These are phyloP conservation scores for Baronia brevicornis DNA, from an alignment of 2,888 invertebrate genomes.

Conservation along the genomic window DNA sequence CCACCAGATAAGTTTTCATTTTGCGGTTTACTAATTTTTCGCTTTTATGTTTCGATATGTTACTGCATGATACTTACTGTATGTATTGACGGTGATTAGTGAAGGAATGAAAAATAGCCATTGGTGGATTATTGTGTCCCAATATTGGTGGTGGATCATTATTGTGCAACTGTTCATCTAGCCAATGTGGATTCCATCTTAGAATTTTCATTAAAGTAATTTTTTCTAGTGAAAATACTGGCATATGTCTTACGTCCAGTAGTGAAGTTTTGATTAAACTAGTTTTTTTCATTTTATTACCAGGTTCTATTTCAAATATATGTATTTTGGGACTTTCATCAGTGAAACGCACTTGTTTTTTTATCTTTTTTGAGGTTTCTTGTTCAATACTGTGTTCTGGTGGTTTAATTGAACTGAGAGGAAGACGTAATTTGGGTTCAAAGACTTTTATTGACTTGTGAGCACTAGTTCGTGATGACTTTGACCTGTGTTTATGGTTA, in stretches of 20 bases:
- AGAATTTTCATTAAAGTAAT: slow-evolving; percentile 75
- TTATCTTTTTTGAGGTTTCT: slow-evolving; percentile 25
- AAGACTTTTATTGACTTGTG: slow-evolving; percentile 7
- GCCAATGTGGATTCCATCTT: slow-evolving; percentile 80
- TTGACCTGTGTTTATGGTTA: slow-evolving; percentile 1
- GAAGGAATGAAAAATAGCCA: slow-evolving; percentile 74
- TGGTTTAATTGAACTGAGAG: slow-evolving; percentile 42
- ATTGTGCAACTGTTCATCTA: slow-evolving; percentile 68
- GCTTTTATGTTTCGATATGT: too few relatives aligned
- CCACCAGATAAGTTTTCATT: too few relatives aligned
- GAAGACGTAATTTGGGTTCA: slow-evolving; percentile 23
- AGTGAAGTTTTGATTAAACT: slow-evolving; percentile 42
- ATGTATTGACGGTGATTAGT: slow-evolving; percentile 75
- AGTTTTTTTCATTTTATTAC: slow-evolving; percentile 54
- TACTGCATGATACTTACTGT: slow-evolving; percentile 58
- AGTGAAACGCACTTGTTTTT: slow-evolving; percentile 52
- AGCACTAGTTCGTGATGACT: background rate
- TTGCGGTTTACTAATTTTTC: too few relatives aligned
- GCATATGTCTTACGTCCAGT: slow-evolving; percentile 39
- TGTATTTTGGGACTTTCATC: slow-evolving; percentile 33
- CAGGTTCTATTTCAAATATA: slow-evolving; percentile 54
- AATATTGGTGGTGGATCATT: slow-evolving; percentile 74
- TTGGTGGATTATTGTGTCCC: slow-evolving; percentile 57
- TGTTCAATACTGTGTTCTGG: slow-evolving; percentile 34
- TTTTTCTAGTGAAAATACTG: slow-evolving; percentile 52